Conservation (phyloP, 2,888 invertebrate genomes). For the Dascillus cervinus region DNA sequence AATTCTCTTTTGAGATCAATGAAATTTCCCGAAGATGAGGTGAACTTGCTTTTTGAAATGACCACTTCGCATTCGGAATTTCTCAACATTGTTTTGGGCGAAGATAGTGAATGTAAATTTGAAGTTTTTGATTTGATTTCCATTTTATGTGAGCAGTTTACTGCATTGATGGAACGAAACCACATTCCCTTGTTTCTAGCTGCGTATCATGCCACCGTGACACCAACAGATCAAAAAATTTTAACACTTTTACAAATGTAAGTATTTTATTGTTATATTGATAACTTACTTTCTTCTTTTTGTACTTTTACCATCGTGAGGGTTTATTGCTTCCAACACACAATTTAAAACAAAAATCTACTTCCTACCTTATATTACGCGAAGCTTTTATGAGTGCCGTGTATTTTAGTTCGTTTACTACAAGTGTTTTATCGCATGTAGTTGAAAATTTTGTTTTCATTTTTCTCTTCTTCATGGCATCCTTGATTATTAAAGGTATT, state of each 20-base stretch:
- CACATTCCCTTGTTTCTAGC: slow-evolving; percentile 73
- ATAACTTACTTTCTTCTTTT: slow-evolving; percentile 1
- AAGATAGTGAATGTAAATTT: slow-evolving; percentile 47
- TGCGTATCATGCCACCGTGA: slow-evolving; percentile 68
- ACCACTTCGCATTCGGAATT: slow-evolving; percentile 71
- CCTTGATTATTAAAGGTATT: too few species aligned
- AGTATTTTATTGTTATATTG: slow-evolving; percentile 42
- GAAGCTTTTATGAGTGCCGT: too few species aligned
- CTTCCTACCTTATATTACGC: too few species aligned
- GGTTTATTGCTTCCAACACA: too few species aligned
- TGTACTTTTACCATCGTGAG: background rate
- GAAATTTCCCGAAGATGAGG: slow-evolving; percentile 45
- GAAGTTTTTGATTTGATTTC: slow-evolving; percentile 59
- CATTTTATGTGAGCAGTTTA: slow-evolving; percentile 55
- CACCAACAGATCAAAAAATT: slow-evolving; percentile 61
- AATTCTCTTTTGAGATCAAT: slow-evolving; percentile 50
- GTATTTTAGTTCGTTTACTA: too few species aligned
- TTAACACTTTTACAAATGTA: slow-evolving; percentile 60
- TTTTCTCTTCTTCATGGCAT: too few species aligned
- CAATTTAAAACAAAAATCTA: too few species aligned
- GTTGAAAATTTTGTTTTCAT: slow-evolving; percentile 1
- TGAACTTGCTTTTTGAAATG: slow-evolving; percentile 61
- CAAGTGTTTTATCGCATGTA: too few species aligned
- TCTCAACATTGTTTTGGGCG: slow-evolving; percentile 54
- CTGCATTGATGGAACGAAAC: slow-evolving; percentile 53